phyloP scores from a whole-genome alignment of 2,888 invertebrate species.

The Eustalomyia histrio region DNA sequence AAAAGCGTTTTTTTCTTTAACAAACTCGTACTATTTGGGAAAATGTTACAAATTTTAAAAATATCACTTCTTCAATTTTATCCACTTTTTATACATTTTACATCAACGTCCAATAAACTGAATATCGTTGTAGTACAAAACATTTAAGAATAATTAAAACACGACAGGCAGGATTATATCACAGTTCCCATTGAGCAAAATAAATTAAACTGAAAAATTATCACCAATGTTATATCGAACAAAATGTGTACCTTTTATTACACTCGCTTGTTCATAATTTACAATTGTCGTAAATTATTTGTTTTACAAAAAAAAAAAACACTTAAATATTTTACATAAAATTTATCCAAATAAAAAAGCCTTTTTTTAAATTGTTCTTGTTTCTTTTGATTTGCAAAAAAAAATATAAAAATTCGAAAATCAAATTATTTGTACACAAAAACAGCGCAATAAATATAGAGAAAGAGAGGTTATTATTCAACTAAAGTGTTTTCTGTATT shows the following conservation, averaged over 20 bases:
- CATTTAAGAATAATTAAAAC: neutral
- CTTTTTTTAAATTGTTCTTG: neutral
- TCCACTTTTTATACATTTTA: neutral
- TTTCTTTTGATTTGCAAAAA: conserved; percentile 30
- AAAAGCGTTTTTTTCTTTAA: neutral
- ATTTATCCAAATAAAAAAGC: neutral
- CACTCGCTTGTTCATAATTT: neutral
- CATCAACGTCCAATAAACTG: neutral
- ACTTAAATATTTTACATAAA: conserved; percentile 17
- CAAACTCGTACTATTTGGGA: neutral
- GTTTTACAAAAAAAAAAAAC: neutral
- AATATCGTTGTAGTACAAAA: neutral
- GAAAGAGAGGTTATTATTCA: conserved; percentile 25
- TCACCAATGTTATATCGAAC: neutral
- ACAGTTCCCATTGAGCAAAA: conserved; percentile 7
- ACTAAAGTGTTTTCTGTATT: conserved; percentile 9
- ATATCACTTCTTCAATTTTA: neutral
- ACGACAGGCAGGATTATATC: conserved; percentile 28
- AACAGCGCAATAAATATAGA: conserved; percentile 40
- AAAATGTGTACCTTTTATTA: neutral
- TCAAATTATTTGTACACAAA: conserved; percentile 50
- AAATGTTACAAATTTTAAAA: neutral
- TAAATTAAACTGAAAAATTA: neutral
- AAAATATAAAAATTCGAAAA: conserved; percentile 35
- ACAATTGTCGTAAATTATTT: neutral